phyloP scores from a whole-genome alignment of 2,888 invertebrate species.

The Leptura quadrifasciata region DNA sequence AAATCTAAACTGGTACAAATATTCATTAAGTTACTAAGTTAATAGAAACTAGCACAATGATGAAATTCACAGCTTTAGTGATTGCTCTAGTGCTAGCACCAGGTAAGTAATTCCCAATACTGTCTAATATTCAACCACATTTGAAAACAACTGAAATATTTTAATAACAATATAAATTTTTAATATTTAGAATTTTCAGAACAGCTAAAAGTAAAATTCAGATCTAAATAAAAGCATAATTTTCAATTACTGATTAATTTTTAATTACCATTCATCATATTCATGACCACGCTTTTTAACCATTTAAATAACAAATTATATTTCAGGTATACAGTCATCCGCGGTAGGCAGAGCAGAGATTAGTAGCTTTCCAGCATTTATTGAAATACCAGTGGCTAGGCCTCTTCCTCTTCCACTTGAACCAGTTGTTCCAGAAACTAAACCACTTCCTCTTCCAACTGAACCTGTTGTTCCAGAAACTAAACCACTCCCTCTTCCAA shows the following conservation, averaged over 20 bases:
- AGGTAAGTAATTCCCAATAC: slow-evolving; percentile 17
- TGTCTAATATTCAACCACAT: too few species aligned
- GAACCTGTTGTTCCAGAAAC: background rate
- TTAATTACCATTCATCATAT: too few species aligned
- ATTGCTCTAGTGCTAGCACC: slow-evolving; percentile 46
- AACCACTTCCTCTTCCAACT: slow-evolving; percentile 13
- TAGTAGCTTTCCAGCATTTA: background rate
- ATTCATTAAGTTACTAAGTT: background rate
- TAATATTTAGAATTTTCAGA: too few species aligned
- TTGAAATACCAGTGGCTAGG: slow-evolving; percentile 4
- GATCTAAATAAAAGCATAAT: too few species aligned
- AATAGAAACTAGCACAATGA: slow-evolving; percentile 14
- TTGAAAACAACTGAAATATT: too few species aligned
- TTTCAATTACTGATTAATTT: too few species aligned
- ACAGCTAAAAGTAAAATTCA: too few species aligned
- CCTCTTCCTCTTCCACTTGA: slow-evolving; percentile 17
- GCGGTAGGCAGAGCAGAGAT: background rate
- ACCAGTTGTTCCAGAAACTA: slow-evolving; percentile 2
- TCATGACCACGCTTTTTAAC: too few species aligned
- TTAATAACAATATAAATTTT: too few species aligned
- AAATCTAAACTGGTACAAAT: too few species aligned
- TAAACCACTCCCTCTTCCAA: slow-evolving; percentile 25
- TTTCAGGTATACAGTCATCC: background rate
- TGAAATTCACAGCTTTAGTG: slow-evolving; percentile 48
- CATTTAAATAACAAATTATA: too few species aligned